Evolutionary conservation across 2,888 invertebrate species (phyloP).

Genomic region (Mesoligia furuncula): DNA sequence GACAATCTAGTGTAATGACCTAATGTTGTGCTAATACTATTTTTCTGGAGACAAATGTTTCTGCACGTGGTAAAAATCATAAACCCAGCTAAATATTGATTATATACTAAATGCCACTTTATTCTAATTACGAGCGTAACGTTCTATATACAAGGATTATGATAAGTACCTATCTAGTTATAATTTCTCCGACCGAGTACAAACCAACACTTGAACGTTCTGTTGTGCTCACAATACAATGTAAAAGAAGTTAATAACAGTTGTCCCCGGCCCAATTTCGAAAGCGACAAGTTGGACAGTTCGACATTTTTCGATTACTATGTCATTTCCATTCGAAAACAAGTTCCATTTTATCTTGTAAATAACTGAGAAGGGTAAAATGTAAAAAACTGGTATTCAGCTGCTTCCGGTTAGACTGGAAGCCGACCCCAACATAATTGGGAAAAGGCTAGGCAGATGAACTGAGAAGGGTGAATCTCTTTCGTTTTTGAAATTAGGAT

Average conservation of each 20-base stretch:
- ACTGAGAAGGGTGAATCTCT: constrained; percentile 19
- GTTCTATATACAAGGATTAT: not conserved
- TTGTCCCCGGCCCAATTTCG: constrained; percentile 4
- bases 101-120: not conserved
- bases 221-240: constrained; percentile 3
- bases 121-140: not conserved
- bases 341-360: constrained; percentile 33
- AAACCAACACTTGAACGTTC: not conserved
- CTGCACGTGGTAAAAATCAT: too few relatives aligned
- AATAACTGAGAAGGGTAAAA: constrained; percentile 35
- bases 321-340: constrained; percentile 42
- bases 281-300: constrained; percentile 35
- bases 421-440: too few relatives aligned
- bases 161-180: not conserved
- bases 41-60: not conserved
- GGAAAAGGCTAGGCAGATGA: too few relatives aligned
- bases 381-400: too few relatives aligned
- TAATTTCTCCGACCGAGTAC: not conserved
- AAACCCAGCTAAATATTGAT: not conserved
- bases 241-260: constrained; percentile 21
- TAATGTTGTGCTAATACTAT: not conserved
- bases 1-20: not conserved
- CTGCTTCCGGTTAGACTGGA: too few relatives aligned
- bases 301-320: constrained; percentile 45
- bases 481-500: constrained; percentile 4